Evolutionary conservation across 2,797 vertebrate species (phyloP), one percentile per base, ranked within the genome.

Genomic region (Typhlichthys eigenmanni): DNA sequence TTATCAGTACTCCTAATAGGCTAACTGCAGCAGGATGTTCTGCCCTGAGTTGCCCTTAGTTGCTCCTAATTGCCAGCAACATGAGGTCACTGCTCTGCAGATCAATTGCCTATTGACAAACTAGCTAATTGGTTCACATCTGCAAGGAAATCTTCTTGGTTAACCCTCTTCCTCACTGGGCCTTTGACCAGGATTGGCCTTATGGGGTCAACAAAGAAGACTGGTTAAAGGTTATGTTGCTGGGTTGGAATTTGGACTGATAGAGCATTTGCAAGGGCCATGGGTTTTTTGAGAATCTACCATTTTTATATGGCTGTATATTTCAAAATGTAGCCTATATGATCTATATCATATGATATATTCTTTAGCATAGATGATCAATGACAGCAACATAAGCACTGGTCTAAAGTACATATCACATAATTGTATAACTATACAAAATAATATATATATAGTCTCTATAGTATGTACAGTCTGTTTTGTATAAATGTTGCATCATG

Each of bases 101-200:
- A 78, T 75, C 61, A 60, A 58, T 74, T 74, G 55, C 45, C 66
- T 38, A 17, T 52, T 50, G 48, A 56, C 38, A 62, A 75, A 67
- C 32, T 16, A 11, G 51, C 55, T 60, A 47, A 38, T 60, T 73
- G 58, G 63, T 47, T 62, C 47, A 17, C 60, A 68, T 38, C 1
- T 55, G 68, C 55, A 56, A 62, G 62, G 7, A 58, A 56, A 58
- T 67, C 59, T 59, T 60, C 62, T 54, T 50, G 63, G 64, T 47
- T 29, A 14, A 47, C 47, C 24, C 10, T 57, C 56, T 45, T 11
- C 29, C 29, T 54, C 58, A 73, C 52, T 13, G 43, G 65, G 67
- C 72, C 71, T 58, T 56, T 76, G 54, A 50, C 61, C 55, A 55
- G 58, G 50, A 13, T 19, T 75, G 66, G 81, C 71, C 81, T 59